phyloP scores from a whole-genome alignment of 2,113 vertebrate genomes.

The Cichladusa arquata region DNA sequence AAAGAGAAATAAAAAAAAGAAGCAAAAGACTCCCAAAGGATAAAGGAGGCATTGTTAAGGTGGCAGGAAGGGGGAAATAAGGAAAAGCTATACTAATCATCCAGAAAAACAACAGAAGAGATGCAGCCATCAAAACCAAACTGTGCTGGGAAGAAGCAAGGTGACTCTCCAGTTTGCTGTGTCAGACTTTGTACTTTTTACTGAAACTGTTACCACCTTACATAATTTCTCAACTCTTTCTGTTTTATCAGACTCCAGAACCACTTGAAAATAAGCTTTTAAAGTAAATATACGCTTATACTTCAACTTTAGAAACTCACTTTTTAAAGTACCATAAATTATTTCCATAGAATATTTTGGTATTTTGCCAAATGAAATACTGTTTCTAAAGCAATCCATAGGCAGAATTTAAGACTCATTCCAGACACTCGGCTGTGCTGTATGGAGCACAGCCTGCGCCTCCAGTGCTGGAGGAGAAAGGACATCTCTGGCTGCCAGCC shows the following conservation, averaged over 20 bases:
- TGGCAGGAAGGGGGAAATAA: neutral
- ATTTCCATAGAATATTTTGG: neutral
- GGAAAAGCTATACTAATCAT: neutral
- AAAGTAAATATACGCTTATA: neutral
- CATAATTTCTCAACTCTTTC: neutral
- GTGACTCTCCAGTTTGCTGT: neutral
- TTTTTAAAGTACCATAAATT: neutral
- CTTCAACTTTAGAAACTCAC: neutral
- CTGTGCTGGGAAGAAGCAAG: neutral
- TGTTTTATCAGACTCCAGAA: neutral
- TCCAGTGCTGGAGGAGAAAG: neutral
- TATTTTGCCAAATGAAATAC: neutral
- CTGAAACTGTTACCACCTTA: neutral
- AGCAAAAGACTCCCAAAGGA: neutral
- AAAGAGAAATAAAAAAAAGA: neutral
- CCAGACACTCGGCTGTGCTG: fast-evolving
- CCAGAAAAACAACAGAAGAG: neutral
- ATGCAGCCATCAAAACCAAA: neutral
- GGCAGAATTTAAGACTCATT: neutral
- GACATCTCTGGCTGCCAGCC: neutral
- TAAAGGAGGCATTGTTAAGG: neutral
- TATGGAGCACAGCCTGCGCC: fast-evolving
- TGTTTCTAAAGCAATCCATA: neutral
- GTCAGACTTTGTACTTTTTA: neutral
- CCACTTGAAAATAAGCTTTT: neutral